phyloP scores from a whole-genome alignment of 2,888 invertebrate genomes.

The Nysson spinosus region DNA sequence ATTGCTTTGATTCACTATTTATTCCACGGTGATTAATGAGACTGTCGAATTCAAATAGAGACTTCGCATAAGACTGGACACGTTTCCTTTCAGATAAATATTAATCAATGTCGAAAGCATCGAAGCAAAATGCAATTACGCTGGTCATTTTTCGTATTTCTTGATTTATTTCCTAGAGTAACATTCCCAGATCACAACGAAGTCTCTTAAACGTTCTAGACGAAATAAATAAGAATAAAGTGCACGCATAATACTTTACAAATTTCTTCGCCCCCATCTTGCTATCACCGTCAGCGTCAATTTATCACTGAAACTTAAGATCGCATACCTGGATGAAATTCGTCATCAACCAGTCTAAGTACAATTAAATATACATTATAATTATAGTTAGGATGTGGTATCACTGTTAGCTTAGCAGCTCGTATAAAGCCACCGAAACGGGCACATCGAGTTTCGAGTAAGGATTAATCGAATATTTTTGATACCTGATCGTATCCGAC shows the following conservation, averaged over 20 bases:
- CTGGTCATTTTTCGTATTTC: constrained; percentile 3
- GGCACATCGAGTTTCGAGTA: neutral
- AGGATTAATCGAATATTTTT: neutral
- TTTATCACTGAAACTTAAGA: constrained; percentile 18
- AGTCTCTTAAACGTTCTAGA: constrained; percentile 22
- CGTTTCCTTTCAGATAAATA: neutral
- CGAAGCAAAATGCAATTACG: constrained; percentile 12
- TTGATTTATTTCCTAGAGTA: no score
- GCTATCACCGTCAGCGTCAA: constrained; percentile 28
- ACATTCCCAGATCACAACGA: constrained; percentile 22
- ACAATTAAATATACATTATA: constrained; percentile 50
- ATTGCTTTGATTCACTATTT: neutral
- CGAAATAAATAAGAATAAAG: constrained; percentile 58
- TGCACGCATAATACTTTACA: constrained; percentile 59
- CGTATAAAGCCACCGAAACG: neutral
- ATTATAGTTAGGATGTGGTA: constrained; percentile 70
- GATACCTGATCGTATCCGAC: neutral
- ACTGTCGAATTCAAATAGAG: constrained; percentile 49
- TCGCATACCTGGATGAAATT: constrained; percentile 24
- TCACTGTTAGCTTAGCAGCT: constrained; percentile 55
- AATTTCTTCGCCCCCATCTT: constrained; percentile 26
- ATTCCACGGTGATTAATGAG: neutral
- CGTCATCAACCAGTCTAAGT: constrained; percentile 31
- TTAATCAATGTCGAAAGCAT: neutral
- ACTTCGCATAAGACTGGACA: constrained; percentile 17